A percentile compares a stretch with the other conserved stretches of the same genome.
Evolutionary conservation across 2,113 vertebrate species (phyloP).

Genomic region (Dicrurus megarhynchus): DNA sequence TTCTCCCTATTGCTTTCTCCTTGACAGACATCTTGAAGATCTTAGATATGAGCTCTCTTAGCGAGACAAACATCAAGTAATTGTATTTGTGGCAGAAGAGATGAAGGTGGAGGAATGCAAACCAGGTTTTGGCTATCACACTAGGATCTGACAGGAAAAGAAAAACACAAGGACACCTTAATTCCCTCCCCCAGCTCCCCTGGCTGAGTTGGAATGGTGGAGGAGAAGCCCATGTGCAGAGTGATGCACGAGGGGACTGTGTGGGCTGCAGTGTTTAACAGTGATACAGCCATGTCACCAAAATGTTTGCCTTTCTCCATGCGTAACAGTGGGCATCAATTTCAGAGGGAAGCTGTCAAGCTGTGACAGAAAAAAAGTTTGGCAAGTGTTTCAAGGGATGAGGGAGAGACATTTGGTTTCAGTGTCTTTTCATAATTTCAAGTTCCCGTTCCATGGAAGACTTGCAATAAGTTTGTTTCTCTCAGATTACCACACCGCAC

Average conservation of each 20-base stretch:
- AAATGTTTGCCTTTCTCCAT: background rate
- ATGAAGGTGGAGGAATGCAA: background rate
- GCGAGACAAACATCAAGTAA: background rate
- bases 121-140: background rate
- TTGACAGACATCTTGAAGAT: constrained; percentile 31
- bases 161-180: background rate
- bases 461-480: background rate
- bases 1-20: background rate
- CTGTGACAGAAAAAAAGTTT: background rate
- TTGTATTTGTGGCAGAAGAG: background rate
- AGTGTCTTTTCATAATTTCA: background rate
- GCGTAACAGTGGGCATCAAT: background rate
- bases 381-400: background rate
- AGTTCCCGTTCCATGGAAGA: background rate
- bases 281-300: background rate
- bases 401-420: background rate
- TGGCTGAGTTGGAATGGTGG: background rate
- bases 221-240: background rate
- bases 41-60: background rate
- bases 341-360: background rate
- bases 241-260: background rate
- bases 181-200: background rate
- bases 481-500: background rate
- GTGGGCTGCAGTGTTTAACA: fast-evolving
- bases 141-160: background rate